Conservation (phyloP, 2,888 invertebrate species). For the Volucella bombylans region DNA sequence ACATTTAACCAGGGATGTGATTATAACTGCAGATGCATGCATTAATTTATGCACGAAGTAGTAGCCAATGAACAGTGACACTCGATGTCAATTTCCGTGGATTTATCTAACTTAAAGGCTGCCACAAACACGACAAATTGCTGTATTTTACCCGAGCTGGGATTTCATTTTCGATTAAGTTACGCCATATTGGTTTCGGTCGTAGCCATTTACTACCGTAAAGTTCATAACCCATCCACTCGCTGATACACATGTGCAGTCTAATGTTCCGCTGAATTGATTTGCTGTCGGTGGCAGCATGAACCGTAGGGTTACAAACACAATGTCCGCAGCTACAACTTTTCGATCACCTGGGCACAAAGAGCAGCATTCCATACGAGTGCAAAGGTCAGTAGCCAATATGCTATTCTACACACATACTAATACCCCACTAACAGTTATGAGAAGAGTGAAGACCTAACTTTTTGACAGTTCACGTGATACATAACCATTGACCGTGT, state of each 20-base stretch:
- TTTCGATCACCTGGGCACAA: too few relatives aligned
- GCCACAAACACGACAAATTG: constrained; percentile 32
- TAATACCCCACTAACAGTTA: too few relatives aligned
- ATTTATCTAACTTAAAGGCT: constrained; percentile 32
- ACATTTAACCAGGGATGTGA: constrained; percentile 38
- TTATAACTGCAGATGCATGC: constrained; percentile 31
- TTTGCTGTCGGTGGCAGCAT: constrained; percentile 1
- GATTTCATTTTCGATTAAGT: constrained; percentile 65
- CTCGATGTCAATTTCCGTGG: constrained; percentile 14
- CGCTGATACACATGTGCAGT: constrained; percentile 6
- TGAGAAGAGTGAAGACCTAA: too few relatives aligned
- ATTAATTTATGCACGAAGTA: constrained; percentile 41
- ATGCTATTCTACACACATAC: too few relatives aligned
- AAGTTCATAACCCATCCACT: too few relatives aligned
- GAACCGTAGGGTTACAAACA: constrained; percentile 32
- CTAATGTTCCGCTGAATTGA: constrained; percentile 58
- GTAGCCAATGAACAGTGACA: constrained; percentile 40
- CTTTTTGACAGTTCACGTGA: too few relatives aligned
- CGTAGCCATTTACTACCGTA: too few relatives aligned
- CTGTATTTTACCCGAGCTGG: constrained; percentile 31
- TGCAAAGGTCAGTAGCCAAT: too few relatives aligned
- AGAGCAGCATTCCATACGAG: too few relatives aligned
- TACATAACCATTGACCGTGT: too few relatives aligned
- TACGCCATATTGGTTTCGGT: constrained; percentile 41
- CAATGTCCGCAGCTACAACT: constrained; percentile 18